phyloP scores from a whole-genome alignment of 2,113 vertebrate species.

The Physeter macrocephalus region DNA sequence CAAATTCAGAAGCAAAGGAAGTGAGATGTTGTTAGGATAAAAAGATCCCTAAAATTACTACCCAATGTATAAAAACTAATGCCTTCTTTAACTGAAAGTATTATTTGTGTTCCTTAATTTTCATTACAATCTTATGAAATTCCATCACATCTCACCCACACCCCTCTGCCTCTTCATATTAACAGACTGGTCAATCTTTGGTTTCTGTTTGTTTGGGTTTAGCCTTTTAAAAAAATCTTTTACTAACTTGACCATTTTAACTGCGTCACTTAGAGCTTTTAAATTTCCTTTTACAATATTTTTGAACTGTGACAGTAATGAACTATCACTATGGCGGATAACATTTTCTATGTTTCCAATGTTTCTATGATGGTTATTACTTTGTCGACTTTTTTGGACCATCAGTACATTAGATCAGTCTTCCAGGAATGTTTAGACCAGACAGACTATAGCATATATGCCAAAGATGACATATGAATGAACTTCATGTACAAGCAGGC shows the following conservation, averaged over 20 bases:
- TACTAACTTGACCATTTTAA: background rate
- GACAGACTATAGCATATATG: background rate
- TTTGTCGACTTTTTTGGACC: background rate
- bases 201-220: background rate
- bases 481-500: background rate
- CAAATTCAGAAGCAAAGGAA: slow-evolving; percentile 21
- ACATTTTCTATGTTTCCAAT: background rate
- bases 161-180: background rate
- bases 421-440: background rate
- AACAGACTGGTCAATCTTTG: background rate
- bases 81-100: background rate
- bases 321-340: background rate
- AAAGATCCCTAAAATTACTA: slow-evolving; percentile 2
- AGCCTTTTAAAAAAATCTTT: background rate
- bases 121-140: background rate
- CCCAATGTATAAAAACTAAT: background rate
- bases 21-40: background rate
- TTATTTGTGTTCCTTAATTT: background rate
- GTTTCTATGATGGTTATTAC: background rate
- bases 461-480: background rate
- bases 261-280: background rate
- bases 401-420: background rate
- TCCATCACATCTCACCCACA: background rate
- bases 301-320: slow-evolving; percentile 11
- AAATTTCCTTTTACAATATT: background rate